A percentile compares a stretch with the other conserved stretches of the same genome.
These are phyloP conservation scores for Myathropa florea DNA, from an alignment of 2,888 invertebrate species.

Conservation along the genomic window DNA sequence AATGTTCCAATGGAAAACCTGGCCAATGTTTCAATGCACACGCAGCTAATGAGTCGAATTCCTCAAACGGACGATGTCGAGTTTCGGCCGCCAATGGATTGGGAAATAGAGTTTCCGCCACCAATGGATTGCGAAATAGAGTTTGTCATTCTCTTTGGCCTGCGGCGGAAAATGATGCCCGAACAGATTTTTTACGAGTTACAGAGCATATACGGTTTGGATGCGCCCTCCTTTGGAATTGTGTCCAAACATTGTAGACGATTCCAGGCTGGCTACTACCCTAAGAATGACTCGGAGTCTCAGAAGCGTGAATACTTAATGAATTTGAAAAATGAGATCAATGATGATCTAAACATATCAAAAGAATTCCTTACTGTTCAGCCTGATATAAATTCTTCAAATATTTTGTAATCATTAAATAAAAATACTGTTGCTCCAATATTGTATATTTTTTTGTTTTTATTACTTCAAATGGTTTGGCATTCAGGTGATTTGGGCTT, in stretches of 20 bases:
- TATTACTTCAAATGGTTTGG: too few relatives aligned
- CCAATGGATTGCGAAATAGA: background rate
- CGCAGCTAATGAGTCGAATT: background rate
- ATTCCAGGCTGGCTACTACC: background rate
- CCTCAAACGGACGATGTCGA: background rate
- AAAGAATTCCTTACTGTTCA: background rate
- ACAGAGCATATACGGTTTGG: background rate
- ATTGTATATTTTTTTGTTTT: too few relatives aligned
- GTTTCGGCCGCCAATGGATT: too few relatives aligned
- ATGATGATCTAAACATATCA: background rate
- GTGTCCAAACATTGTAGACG: background rate
- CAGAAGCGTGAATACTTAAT: background rate
- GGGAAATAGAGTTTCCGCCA: too few relatives aligned
- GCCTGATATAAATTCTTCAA: background rate
- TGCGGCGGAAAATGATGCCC: background rate
- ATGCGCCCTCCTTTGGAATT: background rate
- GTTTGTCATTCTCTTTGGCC: background rate
- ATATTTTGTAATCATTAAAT: background rate
- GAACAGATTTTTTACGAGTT: background rate
- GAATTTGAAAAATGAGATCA: background rate
- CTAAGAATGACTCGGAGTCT: background rate
- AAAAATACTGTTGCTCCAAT: too few relatives aligned
- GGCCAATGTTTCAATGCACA: background rate
- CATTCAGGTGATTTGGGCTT: too few relatives aligned
- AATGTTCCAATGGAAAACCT: background rate